phyloP scores from a whole-genome alignment of 2,888 invertebrate genomes.

The Dynastes tityus region DNA sequence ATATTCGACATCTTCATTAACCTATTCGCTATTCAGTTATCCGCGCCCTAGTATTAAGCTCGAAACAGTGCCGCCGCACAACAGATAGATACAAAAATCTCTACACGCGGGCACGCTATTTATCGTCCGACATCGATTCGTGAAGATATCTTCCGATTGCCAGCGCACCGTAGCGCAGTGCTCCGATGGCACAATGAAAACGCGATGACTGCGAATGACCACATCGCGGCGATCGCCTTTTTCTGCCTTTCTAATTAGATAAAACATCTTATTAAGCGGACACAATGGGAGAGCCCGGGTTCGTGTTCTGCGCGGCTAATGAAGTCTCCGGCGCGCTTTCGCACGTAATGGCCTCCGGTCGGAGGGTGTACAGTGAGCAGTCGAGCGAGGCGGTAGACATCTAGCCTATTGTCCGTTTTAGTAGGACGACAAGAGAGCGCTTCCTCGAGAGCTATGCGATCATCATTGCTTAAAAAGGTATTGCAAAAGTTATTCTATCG shows the following conservation, averaged over 20 bases:
- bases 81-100: neutral
- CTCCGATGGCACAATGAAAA: conserved; percentile 16
- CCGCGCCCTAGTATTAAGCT: neutral
- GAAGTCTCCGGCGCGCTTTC: conserved; percentile 48
- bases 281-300: conserved; percentile 53
- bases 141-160: conserved; percentile 16
- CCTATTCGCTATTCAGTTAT: neutral
- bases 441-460: conserved; percentile 20
- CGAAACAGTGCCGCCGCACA: neutral
- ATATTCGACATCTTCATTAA: neutral
- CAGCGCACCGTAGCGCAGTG: neutral
- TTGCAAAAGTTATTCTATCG: conserved; percentile 10
- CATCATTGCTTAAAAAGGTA: conserved; percentile 9
- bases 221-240: conserved; percentile 40
- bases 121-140: conserved; percentile 20
- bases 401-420: conserved; percentile 40
- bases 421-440: conserved; percentile 25
- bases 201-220: conserved; percentile 41
- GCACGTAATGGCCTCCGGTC: conserved; percentile 30
- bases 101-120: neutral
- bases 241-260: conserved; percentile 49
- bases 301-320: conserved; percentile 47
- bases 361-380: conserved; percentile 20
- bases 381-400: conserved; percentile 21
- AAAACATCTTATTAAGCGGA: conserved; percentile 55